These are phyloP conservation scores for Paralvinella palmiformis DNA, from an alignment of 1,140 invertebrate species.

Conservation along the genomic window DNA sequence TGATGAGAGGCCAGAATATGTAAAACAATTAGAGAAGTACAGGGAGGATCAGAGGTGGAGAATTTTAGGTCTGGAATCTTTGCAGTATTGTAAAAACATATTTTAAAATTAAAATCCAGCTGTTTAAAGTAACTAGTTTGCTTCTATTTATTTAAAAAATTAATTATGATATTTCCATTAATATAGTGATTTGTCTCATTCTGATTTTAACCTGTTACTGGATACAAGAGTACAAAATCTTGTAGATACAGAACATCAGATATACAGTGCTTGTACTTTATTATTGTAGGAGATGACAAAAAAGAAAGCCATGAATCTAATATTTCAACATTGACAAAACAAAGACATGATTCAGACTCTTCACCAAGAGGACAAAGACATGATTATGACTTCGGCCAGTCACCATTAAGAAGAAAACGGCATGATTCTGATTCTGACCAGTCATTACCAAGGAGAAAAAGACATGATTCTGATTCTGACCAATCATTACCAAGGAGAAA, in stretches of 20 bases:
- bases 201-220: too few relatives aligned
- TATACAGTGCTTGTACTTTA: too few relatives aligned
- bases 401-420: conserved; percentile 21
- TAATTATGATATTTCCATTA: too few relatives aligned
- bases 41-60: conserved; percentile 65
- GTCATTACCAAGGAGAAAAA: conserved; percentile 16
- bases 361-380: conserved; percentile 8
- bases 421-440: conserved; percentile 22
- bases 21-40: conserved; percentile 61
- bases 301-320: conserved; percentile 6
- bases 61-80: conserved; percentile 54
- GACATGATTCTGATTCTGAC: conserved; percentile 12
- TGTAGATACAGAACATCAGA: too few relatives aligned
- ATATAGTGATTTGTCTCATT: too few relatives aligned
- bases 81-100: conserved; percentile 32
- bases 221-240: too few relatives aligned
- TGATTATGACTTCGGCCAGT: conserved; percentile 19
- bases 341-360: conserved; percentile 10
- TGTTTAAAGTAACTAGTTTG: too few relatives aligned
- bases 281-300: background rate
- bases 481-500: background rate
- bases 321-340: conserved; percentile 1
- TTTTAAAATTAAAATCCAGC: background rate
- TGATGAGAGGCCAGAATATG: conserved; percentile 72
- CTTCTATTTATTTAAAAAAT: too few relatives aligned